Conservation (phyloP, 2,888 invertebrate species). For the Autographa gamma region DNA sequence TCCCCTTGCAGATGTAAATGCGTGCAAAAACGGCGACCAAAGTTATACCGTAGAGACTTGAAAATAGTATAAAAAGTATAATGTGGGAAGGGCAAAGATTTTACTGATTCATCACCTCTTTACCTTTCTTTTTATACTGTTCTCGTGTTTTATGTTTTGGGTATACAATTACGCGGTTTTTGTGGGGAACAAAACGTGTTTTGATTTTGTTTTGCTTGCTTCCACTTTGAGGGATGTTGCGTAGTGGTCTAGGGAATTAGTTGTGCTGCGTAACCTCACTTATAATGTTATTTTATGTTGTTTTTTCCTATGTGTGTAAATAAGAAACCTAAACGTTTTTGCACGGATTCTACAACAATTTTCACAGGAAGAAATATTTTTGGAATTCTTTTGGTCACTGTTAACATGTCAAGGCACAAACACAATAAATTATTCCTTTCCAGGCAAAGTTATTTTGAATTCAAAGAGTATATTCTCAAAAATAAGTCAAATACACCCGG, state of each 20-base stretch:
- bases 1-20: slow-evolving; percentile 11
- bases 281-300: too few relatives aligned
- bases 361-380: neutral
- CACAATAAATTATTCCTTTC: neutral
- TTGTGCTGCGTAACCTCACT: neutral
- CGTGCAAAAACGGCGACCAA: slow-evolving; percentile 21
- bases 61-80: slow-evolving; percentile 31
- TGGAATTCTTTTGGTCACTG: too few relatives aligned
- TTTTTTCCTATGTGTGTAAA: too few relatives aligned
- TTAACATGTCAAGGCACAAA: too few relatives aligned
- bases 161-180: neutral
- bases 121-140: slow-evolving; percentile 9
- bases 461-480: neutral
- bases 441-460: neutral
- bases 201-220: neutral
- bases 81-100: slow-evolving; percentile 44
- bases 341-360: neutral
- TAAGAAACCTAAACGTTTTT: neutral
- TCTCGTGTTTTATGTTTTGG: slow-evolving; percentile 10
- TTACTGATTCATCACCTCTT: slow-evolving; percentile 22
- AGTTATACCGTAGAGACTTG: slow-evolving; percentile 30
- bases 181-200: neutral
- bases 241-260: neutral
- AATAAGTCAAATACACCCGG: neutral
- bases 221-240: neutral